These are phyloP conservation scores for Corythornis cristatus DNA, from an alignment of 2,113 vertebrate genomes.

Conservation along the genomic window DNA sequence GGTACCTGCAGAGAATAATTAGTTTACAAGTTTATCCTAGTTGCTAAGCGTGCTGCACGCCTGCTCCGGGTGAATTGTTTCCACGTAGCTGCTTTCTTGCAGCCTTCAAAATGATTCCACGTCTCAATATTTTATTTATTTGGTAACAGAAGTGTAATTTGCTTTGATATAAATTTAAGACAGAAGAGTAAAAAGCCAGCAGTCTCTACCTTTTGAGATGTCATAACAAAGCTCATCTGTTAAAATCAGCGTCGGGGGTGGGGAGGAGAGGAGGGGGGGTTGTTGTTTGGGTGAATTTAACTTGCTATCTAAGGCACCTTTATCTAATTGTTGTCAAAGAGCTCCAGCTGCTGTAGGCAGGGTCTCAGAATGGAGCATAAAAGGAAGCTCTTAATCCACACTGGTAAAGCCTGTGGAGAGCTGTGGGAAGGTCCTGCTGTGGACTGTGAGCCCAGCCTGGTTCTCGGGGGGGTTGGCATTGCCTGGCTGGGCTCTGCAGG, in stretches of 20 bases:
- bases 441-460: rapidly evolving
- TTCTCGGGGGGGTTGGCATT: neutral
- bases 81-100: neutral
- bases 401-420: rapidly evolving
- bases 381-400: rapidly evolving
- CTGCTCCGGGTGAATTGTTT: neutral
- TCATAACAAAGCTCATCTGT: neutral
- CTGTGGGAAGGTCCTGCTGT: neutral
- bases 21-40: neutral
- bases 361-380: neutral
- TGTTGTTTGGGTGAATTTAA: rapidly evolving
- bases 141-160: neutral
- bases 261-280: neutral
- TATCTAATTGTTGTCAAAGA: neutral
- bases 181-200: neutral
- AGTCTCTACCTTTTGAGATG: rapidly evolving
- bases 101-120: neutral
- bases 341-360: neutral
- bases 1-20: neutral
- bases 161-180: neutral
- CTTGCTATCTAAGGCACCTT: neutral
- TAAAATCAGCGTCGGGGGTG: neutral
- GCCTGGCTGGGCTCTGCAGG: neutral
- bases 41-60: neutral
- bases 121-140: neutral